Percentiles rank a stretch among this genome's conserved stretches.
Conservation (phyloP, 2,113 vertebrate genomes). For the Trogon melanurus region DNA sequence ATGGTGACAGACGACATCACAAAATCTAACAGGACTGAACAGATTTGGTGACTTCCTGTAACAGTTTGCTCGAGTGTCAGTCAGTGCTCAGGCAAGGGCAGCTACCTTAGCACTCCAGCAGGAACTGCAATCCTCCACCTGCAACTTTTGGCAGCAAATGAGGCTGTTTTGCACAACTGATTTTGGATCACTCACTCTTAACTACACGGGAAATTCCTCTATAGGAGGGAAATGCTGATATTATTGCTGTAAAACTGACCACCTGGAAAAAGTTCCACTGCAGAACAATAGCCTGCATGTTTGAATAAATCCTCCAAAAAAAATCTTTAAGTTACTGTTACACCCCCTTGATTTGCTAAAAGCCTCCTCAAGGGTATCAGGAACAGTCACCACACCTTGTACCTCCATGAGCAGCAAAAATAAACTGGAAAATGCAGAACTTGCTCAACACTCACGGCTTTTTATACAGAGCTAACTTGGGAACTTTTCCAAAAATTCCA, state of each 20-base stretch:
- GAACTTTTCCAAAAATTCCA: background rate
- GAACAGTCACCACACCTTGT: background rate
- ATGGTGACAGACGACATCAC: background rate
- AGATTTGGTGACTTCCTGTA: background rate
- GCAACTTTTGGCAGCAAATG: background rate
- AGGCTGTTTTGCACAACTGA: background rate
- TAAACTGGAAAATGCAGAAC: background rate
- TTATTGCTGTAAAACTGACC: background rate
- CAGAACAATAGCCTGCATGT: background rate
- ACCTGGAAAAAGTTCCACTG: background rate
- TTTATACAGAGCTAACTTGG: background rate
- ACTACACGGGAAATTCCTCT: background rate
- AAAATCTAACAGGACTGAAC: background rate
- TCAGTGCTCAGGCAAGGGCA: background rate
- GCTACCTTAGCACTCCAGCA: background rate
- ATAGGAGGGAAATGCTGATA: background rate
- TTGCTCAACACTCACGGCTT: background rate
- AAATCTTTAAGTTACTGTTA: background rate
- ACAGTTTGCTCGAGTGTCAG: background rate
- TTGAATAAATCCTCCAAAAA: background rate
- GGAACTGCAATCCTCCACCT: background rate
- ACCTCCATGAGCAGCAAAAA: background rate
- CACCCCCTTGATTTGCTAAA: background rate
- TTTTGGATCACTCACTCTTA: background rate
- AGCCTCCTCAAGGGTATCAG: background rate